phyloP scores from a whole-genome alignment of 2,113 vertebrate species.

The Hippocampus barbouri region DNA sequence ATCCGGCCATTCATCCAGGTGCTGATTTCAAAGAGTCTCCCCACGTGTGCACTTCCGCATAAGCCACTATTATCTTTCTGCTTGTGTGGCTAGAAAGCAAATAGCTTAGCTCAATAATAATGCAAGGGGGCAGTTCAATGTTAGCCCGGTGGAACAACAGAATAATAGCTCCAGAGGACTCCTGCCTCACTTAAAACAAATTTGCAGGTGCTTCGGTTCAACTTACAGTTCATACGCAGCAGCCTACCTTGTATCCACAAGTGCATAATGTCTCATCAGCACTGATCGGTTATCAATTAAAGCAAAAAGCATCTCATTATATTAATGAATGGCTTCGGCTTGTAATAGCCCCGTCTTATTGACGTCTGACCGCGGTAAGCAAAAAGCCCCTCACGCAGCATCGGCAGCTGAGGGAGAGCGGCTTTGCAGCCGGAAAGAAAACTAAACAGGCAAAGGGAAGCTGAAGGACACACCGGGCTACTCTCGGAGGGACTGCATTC shows the following conservation, averaged over 20 bases:
- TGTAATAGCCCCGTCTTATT: slow-evolving; percentile 61
- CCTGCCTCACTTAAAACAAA: slow-evolving; percentile 60
- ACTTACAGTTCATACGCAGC: slow-evolving; percentile 48
- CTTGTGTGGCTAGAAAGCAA: slow-evolving; percentile 95
- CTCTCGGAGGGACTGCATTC: slow-evolving; percentile 74
- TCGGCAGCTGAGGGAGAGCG: slow-evolving; percentile 48
- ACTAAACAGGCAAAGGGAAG: slow-evolving; percentile 46
- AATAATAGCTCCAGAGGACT: slow-evolving; percentile 60
- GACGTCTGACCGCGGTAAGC: slow-evolving; percentile 63
- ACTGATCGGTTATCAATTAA: slow-evolving; percentile 72
- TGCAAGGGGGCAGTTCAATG: slow-evolving; percentile 76
- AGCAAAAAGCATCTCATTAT: slow-evolving; percentile 68
- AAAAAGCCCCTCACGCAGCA: slow-evolving; percentile 53
- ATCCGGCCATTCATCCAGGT: slow-evolving; percentile 65
- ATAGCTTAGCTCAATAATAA: slow-evolving; percentile 94
- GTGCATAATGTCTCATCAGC: slow-evolving; percentile 72
- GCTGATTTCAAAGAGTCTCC: slow-evolving; percentile 80
- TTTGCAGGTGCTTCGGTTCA: slow-evolving; percentile 64
- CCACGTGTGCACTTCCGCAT: slow-evolving; percentile 88
- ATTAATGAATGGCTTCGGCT: slow-evolving; percentile 65
- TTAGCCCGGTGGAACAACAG: slow-evolving; percentile 52
- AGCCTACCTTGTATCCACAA: slow-evolving; percentile 66
- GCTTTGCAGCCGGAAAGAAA: slow-evolving; percentile 60
- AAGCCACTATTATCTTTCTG: slow-evolving; percentile 99
- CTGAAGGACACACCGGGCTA: slow-evolving; percentile 67